Evolutionary conservation across 1,140 invertebrate genomes (phyloP).

Genomic region (Bombus sibiricus): DNA sequence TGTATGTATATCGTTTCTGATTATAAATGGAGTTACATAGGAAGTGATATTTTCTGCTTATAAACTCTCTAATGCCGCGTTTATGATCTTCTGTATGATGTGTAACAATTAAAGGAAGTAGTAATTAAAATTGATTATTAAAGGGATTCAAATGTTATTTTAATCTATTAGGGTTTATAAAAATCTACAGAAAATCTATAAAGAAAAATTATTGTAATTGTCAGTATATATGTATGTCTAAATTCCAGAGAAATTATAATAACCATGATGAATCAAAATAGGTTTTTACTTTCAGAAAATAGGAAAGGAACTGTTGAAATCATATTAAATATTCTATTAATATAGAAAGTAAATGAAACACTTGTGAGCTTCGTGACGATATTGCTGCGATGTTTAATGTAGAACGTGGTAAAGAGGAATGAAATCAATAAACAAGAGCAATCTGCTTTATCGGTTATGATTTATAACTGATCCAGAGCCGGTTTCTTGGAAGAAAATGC

Average conservation of each 20-base stretch:
- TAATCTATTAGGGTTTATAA: not conserved
- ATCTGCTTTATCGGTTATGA: conserved; percentile 26
- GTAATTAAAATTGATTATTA: not conserved
- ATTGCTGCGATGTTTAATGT: not conserved
- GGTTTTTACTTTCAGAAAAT: not conserved
- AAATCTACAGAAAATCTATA: not conserved
- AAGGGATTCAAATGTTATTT: not conserved
- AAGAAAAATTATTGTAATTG: not conserved
- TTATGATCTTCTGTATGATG: not conserved
- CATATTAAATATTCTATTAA: not conserved
- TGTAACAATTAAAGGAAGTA: not conserved
- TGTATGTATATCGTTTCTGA: too few relatives aligned
- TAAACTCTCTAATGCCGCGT: not conserved
- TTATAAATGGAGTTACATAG: not conserved
- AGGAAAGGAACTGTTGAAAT: not conserved
- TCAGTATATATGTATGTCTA: not conserved
- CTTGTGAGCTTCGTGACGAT: not conserved
- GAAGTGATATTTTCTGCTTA: not conserved
- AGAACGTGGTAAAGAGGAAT: not conserved
- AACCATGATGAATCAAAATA: not conserved
- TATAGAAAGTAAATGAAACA: not conserved
- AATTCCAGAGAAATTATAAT: not conserved
- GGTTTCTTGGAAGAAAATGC: conserved; percentile 57
- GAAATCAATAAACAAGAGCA: conserved; percentile 3
- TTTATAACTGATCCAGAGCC: conserved; percentile 26